These are phyloP conservation scores for Colistium nudipinnis DNA, from an alignment of 2,113 vertebrate genomes.

Conservation along the genomic window DNA sequence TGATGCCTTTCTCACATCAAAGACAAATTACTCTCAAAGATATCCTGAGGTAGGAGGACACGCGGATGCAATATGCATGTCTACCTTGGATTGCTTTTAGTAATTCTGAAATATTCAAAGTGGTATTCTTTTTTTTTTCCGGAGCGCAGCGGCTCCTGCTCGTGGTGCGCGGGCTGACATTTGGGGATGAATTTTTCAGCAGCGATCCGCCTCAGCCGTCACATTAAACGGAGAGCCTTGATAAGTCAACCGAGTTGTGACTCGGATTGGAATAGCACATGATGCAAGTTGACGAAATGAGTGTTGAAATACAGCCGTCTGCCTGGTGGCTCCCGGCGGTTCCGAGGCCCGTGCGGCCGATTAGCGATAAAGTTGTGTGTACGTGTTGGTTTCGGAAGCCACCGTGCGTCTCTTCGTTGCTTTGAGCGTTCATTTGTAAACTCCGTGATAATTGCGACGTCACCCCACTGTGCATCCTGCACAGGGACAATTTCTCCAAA, in stretches of 20 bases:
- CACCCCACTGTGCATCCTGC: constrained; percentile 1
- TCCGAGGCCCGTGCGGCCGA: constrained; percentile 36
- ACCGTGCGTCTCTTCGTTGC: constrained; percentile 6
- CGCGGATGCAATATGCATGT: constrained; percentile 76
- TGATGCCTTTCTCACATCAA: constrained; percentile 69
- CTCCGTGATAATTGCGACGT: constrained; percentile 27
- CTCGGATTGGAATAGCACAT: constrained; percentile 49
- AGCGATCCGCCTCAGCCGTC: constrained; percentile 51
- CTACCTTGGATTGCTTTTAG: constrained; percentile 81
- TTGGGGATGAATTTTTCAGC: constrained; percentile 57
- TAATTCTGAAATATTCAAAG: constrained; percentile 81
- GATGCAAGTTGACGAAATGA: constrained; percentile 70
- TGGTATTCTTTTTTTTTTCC: constrained; percentile 57
- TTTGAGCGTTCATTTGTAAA: constrained; percentile 33
- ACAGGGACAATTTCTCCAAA: constrained; percentile 24
- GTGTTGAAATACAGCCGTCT: constrained; percentile 40
- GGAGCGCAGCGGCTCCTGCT: constrained; percentile 26
- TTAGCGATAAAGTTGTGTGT: constrained; percentile 54
- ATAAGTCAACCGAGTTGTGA: constrained; percentile 57
- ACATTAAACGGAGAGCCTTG: constrained; percentile 52
- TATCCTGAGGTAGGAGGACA: constrained; percentile 60
- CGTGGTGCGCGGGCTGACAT: constrained; percentile 51
- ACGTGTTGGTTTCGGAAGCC: constrained; percentile 25
- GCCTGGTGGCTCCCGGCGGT: constrained; percentile 29
- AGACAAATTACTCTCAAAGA: constrained; percentile 72